Evolutionary conservation across 2,888 invertebrate species (phyloP).

Genomic region (Plebejus anna): DNA sequence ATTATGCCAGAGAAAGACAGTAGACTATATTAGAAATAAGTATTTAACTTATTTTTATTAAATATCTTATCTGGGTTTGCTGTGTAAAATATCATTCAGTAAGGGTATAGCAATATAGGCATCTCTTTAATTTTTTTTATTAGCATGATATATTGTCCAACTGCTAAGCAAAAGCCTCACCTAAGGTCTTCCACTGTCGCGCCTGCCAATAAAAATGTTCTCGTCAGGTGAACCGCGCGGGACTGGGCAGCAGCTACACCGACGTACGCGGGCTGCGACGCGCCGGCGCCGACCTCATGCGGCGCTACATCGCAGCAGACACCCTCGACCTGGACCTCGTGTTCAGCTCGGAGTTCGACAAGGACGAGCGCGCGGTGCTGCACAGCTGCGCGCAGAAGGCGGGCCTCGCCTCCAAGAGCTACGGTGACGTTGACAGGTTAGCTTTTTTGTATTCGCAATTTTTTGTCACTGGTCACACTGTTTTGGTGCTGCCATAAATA

Average conservation of each 20-base stretch:
- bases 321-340: slow-evolving; percentile 79
- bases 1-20: too few species aligned
- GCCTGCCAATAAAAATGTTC: too few species aligned
- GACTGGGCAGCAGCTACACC: slow-evolving; percentile 53
- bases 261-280: slow-evolving; percentile 48
- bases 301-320: slow-evolving; percentile 54
- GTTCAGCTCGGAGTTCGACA: slow-evolving; percentile 78
- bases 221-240: slow-evolving; percentile 61
- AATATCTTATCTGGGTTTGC: too few species aligned
- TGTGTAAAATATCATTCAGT: too few species aligned
- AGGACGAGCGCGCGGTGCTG: slow-evolving; percentile 81
- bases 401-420: slow-evolving; percentile 72
- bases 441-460: neutral
- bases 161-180: too few species aligned
- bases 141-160: too few species aligned
- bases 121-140: too few species aligned
- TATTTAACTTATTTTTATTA: too few species aligned
- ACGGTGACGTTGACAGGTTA: slow-evolving; percentile 63
- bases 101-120: too few species aligned
- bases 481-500: neutral
- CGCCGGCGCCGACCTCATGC: slow-evolving; percentile 54
- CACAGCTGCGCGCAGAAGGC: slow-evolving; percentile 75
- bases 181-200: too few species aligned
- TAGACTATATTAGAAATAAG: too few species aligned
- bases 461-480: neutral